A percentile compares a stretch with the other conserved stretches of the same genome.
phyloP scores from a whole-genome alignment of 2,797 vertebrate species.

The Poecilia velifera region DNA sequence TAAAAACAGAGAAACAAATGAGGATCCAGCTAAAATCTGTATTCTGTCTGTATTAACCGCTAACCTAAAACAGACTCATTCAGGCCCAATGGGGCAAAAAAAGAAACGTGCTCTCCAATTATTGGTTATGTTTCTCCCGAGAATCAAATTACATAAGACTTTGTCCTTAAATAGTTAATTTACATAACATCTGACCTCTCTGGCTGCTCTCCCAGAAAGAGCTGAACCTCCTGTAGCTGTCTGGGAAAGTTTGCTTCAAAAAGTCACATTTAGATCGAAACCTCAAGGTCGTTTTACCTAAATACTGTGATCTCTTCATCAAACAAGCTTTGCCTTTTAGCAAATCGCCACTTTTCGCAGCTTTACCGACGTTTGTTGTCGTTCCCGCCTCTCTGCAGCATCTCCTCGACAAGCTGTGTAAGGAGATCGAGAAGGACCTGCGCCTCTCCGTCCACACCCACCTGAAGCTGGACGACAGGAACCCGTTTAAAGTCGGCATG shows the following conservation, averaged over 20 bases:
- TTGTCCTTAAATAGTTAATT: neutral
- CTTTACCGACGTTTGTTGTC: neutral
- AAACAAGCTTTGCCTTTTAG: neutral
- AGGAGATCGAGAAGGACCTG: constrained; percentile 98
- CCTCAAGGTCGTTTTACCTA: neutral
- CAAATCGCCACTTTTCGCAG: neutral
- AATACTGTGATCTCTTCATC: neutral
- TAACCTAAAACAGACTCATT: no score
- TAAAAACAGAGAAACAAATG: neutral
- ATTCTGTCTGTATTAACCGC: neutral
- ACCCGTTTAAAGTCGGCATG: constrained; percentile 97
- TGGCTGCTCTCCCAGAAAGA: neutral
- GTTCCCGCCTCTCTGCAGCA: constrained; percentile 76
- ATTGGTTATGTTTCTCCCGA: neutral
- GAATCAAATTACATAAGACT: neutral
- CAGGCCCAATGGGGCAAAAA: no score
- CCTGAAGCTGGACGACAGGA: constrained; percentile 95
- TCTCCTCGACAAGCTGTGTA: constrained; percentile 95
- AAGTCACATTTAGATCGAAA: neutral
- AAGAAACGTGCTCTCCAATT: neutral
- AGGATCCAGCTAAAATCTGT: neutral
- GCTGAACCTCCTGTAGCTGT: neutral
- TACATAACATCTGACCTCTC: neutral
- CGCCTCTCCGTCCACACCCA: constrained; percentile 98
- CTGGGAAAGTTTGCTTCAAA: neutral